phyloP scores from a whole-genome alignment of 37 sponge, comb jelly and placozoan species.

The Cladorhizidae sp. region DNA sequence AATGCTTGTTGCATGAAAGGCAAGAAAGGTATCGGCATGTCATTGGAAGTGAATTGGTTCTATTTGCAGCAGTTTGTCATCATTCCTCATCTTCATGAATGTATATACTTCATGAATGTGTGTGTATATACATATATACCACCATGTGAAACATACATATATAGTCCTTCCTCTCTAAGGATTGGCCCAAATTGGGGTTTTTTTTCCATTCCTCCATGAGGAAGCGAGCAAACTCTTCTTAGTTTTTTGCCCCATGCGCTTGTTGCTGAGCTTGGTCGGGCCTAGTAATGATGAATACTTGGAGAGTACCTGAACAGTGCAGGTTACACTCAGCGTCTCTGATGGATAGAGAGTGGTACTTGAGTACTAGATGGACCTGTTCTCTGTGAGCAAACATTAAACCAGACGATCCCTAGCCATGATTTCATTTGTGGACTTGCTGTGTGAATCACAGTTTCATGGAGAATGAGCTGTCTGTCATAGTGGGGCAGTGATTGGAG shows the following conservation, averaged over 20 bases:
- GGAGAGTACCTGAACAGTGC: background rate
- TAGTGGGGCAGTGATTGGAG: too few relatives aligned
- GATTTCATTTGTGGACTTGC: background rate
- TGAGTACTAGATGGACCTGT: background rate
- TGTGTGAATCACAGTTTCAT: background rate
- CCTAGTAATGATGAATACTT: conserved; percentile 1
- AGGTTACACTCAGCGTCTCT: conserved; percentile 6
- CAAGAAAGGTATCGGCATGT: background rate
- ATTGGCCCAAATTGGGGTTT: background rate
- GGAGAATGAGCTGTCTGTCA: background rate
- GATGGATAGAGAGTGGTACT: background rate
- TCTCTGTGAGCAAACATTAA: background rate
- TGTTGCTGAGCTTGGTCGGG: background rate
- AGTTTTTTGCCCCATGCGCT: background rate
- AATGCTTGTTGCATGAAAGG: background rate
- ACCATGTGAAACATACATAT: conserved; percentile 5
- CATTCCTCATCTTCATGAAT: background rate
- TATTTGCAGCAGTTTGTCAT: background rate
- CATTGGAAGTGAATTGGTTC: conserved; percentile 6
- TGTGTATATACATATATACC: too few relatives aligned
- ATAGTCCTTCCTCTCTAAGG: background rate
- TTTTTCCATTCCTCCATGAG: conserved; percentile 9
- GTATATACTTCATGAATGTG: too few relatives aligned
- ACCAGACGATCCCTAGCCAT: conserved; percentile 2
- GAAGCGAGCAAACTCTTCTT: background rate